Conservation (phyloP, 2,888 invertebrate species). For the Netelia inedita region DNA sequence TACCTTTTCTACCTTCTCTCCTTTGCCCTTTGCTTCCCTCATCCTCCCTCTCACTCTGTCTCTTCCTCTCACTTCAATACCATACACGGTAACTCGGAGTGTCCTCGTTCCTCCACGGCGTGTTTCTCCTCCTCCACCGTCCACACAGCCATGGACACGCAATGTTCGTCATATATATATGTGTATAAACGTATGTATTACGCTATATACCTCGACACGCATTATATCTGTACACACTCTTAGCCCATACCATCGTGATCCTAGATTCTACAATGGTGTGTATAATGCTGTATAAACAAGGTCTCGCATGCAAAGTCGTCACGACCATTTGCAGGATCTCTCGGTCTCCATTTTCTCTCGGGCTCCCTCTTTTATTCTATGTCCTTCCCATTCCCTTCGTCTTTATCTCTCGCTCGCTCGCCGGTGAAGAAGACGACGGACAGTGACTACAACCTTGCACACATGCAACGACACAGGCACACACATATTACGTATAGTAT, state of each 20-base stretch:
- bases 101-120: constrained; percentile 35
- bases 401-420: constrained; percentile 57
- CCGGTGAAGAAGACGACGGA: constrained; percentile 48
- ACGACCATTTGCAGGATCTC: constrained; percentile 43
- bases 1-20: constrained; percentile 66
- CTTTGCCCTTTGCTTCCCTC: constrained; percentile 45
- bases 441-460: constrained; percentile 41
- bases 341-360: constrained; percentile 44
- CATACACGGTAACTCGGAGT: constrained; percentile 25
- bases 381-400: constrained; percentile 54
- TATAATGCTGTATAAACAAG: constrained; percentile 53
- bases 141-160: constrained; percentile 55
- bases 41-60: constrained; percentile 14
- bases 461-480: constrained; percentile 28
- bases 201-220: constrained; percentile 3
- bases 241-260: constrained; percentile 14
- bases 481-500: not conserved
- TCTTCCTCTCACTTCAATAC: constrained; percentile 15
- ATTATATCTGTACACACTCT: constrained; percentile 43
- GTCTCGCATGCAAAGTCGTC: constrained; percentile 58
- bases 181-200: constrained; percentile 16
- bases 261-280: constrained; percentile 27
- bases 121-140: constrained; percentile 24
- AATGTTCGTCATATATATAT: constrained; percentile 27
- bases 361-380: constrained; percentile 35